These are phyloP conservation scores for Rhinophrynus dorsalis DNA, from an alignment of 2,797 vertebrate genomes.

Conservation along the genomic window DNA sequence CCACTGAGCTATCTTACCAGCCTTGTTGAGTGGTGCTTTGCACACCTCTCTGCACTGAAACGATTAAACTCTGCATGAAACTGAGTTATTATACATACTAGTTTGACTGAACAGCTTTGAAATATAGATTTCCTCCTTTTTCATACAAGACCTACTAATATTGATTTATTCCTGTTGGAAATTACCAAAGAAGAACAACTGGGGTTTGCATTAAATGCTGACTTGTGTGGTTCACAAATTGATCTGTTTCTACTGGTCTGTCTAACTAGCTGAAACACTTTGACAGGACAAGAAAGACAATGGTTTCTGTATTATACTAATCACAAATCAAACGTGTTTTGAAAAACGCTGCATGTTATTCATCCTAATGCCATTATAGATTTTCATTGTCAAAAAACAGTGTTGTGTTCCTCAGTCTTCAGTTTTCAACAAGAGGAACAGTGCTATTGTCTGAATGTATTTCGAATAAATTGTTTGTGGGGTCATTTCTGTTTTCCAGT, in stretches of 20 bases:
- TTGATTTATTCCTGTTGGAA: constrained; percentile 35
- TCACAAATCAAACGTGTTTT: constrained; percentile 1
- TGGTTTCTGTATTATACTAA: constrained; percentile 10
- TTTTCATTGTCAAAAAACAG: too few relatives aligned
- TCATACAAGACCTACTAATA: constrained; percentile 17
- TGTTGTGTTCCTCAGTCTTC: too few relatives aligned
- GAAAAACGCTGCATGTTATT: neutral
- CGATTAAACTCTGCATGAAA: neutral
- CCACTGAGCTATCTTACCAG: too few relatives aligned
- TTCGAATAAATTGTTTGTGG: too few relatives aligned
- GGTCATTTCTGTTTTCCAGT: too few relatives aligned
- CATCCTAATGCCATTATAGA: constrained; percentile 6
- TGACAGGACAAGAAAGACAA: constrained; percentile 3
- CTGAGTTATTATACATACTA: neutral
- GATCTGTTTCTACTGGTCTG: constrained; percentile 17
- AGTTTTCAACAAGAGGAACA: too few relatives aligned
- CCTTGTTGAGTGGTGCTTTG: too few relatives aligned
- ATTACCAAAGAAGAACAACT: constrained; percentile 28
- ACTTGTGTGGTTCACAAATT: constrained; percentile 23
- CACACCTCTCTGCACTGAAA: too few relatives aligned
- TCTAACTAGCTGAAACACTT: neutral
- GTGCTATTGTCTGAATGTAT: too few relatives aligned
- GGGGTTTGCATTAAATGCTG: constrained; percentile 28
- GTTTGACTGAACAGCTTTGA: neutral
- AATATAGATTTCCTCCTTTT: constrained; percentile 9